Evolutionary conservation across 2,888 invertebrate genomes (phyloP), one percentile per base, ranked within the genome.

Genomic region (Nemapogon koenigi): DNA sequence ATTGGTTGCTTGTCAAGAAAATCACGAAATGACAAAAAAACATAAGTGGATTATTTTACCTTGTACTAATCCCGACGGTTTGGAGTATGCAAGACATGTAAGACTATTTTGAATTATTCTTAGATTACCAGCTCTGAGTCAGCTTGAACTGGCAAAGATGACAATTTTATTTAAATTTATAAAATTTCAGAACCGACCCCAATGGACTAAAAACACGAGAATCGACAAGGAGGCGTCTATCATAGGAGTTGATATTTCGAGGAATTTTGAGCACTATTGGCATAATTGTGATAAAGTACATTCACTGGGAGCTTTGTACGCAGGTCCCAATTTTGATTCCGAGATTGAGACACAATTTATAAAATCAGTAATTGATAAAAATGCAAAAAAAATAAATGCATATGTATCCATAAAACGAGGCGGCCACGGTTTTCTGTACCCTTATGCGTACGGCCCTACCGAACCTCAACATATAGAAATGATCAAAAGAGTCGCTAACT

Each of bases 331-430:
- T 1, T 50, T 85, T 0, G 82, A 81, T 48, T 86, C 89, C 0
- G 88, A 89, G 55, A 79, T 79, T 0, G 91, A 90, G 65, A 85
- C 83, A 0, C 47, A 51, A 4, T 80, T 83, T 46, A 62, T 90
- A 6, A 68, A 81, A 4, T 68, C 83, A 38, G 71, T 83, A 32
- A 54, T 90, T 38, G 46, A 68, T 7, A 63, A 73, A 4, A 58
- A 83, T 29, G 70, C 72, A 16, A 55, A 63, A 1, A 53, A 68
- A 2, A 57, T 83, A 7, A 82, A 84, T 49, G 71, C 86, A 36
- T 93, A 90, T 56, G 48, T 91, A 26, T 85, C 88, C 0, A 59
- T 92, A 17, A 89, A 90, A 57, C 83, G 88, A 3, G 87, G 84
- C 49, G 90, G 90, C 1, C 81, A 83, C 42, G 81, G 80, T 17